Evolutionary conservation across 2,888 invertebrate genomes (phyloP).

Genomic region (Phasia obesa): DNA sequence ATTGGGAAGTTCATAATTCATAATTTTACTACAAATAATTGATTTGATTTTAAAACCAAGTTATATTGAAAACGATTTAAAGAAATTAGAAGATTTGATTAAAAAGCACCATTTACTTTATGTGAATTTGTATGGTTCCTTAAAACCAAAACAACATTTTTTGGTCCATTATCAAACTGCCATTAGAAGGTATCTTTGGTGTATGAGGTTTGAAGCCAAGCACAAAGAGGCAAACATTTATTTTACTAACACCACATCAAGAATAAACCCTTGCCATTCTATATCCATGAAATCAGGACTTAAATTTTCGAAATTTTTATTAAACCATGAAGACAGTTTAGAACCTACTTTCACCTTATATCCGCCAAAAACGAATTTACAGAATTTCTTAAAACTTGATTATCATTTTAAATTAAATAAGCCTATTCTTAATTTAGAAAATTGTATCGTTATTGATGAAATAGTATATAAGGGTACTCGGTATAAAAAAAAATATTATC

Average conservation of each 20-base stretch:
- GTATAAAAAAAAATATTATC: slow-evolving; percentile 33
- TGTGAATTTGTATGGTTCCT: slow-evolving; percentile 33
- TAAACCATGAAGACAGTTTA: slow-evolving; percentile 37
- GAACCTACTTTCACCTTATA: slow-evolving; percentile 29
- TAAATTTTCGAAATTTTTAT: slow-evolving; percentile 56
- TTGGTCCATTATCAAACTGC: slow-evolving; percentile 55
- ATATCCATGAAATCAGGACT: slow-evolving; percentile 59
- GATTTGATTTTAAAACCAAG: slow-evolving; percentile 36
- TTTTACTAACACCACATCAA: slow-evolving; percentile 57
- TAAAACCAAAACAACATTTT: slow-evolving; percentile 69
- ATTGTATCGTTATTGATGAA: slow-evolving; percentile 31
- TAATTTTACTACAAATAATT: slow-evolving; percentile 39
- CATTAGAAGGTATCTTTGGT: slow-evolving; percentile 60
- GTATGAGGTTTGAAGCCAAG: slow-evolving; percentile 57
- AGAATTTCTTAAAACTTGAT: slow-evolving; percentile 33
- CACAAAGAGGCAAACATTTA: slow-evolving; percentile 60
- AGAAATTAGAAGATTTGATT: slow-evolving; percentile 38
- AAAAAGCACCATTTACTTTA: slow-evolving; percentile 41
- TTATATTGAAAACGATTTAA: slow-evolving; percentile 39
- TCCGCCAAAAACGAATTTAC: slow-evolving; percentile 7
- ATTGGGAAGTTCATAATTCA: slow-evolving; percentile 33
- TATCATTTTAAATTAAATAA: slow-evolving; percentile 39
- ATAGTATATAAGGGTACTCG: slow-evolving; percentile 37
- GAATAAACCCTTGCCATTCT: slow-evolving; percentile 59
- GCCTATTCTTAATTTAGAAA: slow-evolving; percentile 33